phyloP scores from a whole-genome alignment of 2,888 invertebrate genomes.

The Tineola bisselliella region DNA sequence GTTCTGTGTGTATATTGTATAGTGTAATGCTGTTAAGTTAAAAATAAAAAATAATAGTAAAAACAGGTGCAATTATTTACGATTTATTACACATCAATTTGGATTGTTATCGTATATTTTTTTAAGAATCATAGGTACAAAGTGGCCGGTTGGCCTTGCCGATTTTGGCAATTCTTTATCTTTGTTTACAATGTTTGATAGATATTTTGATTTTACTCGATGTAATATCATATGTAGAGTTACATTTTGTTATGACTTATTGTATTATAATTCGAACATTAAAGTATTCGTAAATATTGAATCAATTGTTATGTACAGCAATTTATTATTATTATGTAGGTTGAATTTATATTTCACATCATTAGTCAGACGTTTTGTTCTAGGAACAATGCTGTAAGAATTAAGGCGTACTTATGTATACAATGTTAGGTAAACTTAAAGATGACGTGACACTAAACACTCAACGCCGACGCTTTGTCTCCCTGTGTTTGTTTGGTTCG shows the following conservation, averaged over 20 bases:
- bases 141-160: neutral
- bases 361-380: neutral
- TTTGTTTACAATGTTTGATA: neutral
- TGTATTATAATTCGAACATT: neutral
- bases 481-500: slow-evolving; percentile 3
- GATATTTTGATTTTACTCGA: neutral
- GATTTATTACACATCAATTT: neutral
- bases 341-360: neutral
- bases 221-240: neutral
- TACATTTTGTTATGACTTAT: neutral
- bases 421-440: neutral
- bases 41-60: neutral
- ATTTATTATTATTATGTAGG: neutral
- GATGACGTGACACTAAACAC: neutral
- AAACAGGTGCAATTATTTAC: neutral
- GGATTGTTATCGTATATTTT: neutral
- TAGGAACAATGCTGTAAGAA: neutral
- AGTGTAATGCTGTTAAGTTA: neutral
- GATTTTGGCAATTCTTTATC: neutral
- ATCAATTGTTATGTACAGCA: neutral
- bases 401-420: neutral
- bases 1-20: neutral
- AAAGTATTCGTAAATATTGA: neutral
- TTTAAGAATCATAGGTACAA: neutral
- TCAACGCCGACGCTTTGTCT: neutral